Evolutionary conservation across 2,888 invertebrate genomes (phyloP), one percentile per base, ranked within the genome.

Genomic region (Linnaemya vulpina): DNA sequence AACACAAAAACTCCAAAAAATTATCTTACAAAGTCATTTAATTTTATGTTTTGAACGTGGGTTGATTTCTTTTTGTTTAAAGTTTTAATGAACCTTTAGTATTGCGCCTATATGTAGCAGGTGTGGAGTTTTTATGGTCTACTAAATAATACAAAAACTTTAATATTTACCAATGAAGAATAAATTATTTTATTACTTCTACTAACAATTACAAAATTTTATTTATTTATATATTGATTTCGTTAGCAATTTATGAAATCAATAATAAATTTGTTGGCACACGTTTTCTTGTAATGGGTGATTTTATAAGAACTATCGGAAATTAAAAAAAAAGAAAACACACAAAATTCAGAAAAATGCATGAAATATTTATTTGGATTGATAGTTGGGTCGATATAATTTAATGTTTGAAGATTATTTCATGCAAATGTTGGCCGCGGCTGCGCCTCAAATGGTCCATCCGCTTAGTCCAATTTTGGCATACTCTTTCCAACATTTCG

Each of bases 41-140:
- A 68, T 75, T 62, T 75, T 46, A 58, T 30, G n/a, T 25, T 65
- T 53, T 7, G n/a, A 63, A 71, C 49, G 82, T 82, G 76, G 76
- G 82, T 65, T 49, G 70, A 38, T 70, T 68, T 43, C 9, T 35
- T 38, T 51, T 55, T 17, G 9, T 17, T 10, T 17, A 17, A n/a
- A n/a, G 17, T 10, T 15, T 51, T 49, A 22, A 22, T 40, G 53
- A 70, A 67, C 65, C 58, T 73, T 80, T 53, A 40, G 40, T 71
- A 51, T 68, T 43, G 20, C 49, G 74, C 74, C 58, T 67, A 68
- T 60, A n/a, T n/a, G n/a, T n/a, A 62, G 51, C 82, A 82, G 82
- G 82, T 82, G 82, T n/a, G 63, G 63, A 30, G n/a, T 30, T 58
- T 60, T 71, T 73, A 77, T 71, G 82, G 82, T 82, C 82, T 71